Conservation (phyloP, 2,888 invertebrate species). For the Eupeodes luniger region DNA sequence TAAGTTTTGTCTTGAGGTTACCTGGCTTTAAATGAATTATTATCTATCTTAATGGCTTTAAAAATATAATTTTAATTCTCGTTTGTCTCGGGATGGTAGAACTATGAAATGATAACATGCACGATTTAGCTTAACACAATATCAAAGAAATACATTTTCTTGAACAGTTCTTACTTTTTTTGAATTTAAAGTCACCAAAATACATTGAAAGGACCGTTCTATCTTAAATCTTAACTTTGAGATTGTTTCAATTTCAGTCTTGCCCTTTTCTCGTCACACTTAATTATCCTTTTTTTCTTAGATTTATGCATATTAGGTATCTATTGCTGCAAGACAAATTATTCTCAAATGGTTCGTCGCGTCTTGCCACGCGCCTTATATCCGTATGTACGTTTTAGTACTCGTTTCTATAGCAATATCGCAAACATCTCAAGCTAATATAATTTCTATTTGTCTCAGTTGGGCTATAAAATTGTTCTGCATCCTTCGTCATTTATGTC, state of each 20-base stretch:
- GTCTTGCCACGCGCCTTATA: slow-evolving; percentile 38
- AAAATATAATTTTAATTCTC: no score
- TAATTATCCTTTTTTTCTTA: slow-evolving; percentile 27
- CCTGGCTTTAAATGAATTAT: no score
- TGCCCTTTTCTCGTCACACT: slow-evolving; percentile 7
- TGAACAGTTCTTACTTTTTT: no score
- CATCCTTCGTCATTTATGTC: slow-evolving; percentile 58
- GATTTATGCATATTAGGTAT: neutral
- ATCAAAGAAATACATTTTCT: no score
- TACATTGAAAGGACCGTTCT: no score
- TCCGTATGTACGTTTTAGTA: neutral
- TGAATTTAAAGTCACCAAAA: no score
- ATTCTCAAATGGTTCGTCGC: slow-evolving; percentile 6
- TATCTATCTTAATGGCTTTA: no score
- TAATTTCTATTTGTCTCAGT: slow-evolving; percentile 17
- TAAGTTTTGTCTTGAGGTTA: no score
- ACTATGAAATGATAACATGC: no score
- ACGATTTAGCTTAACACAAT: no score
- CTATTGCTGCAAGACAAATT: neutral
- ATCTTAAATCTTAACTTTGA: no score
- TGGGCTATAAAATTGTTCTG: slow-evolving; percentile 52
- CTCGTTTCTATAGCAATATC: neutral
- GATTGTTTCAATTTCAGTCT: neutral
- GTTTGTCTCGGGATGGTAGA: no score
- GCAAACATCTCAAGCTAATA: slow-evolving; percentile 2